phyloP scores from a whole-genome alignment of 2,113 vertebrate genomes.

The Catharus minimus region DNA sequence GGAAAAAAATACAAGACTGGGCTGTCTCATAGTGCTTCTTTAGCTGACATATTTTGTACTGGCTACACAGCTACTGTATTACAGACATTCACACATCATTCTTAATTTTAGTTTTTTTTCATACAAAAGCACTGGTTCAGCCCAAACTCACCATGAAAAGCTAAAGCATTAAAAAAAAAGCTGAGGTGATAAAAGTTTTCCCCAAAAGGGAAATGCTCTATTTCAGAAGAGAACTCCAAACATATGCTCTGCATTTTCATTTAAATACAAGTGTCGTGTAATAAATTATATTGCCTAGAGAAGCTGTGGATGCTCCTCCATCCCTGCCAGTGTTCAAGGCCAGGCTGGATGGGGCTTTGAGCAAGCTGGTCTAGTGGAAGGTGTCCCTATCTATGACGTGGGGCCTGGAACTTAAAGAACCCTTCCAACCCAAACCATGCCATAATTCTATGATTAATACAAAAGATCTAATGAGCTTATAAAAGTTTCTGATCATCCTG shows the following conservation, averaged over 20 bases:
- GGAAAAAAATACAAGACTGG: not conserved
- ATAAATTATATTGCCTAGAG: not conserved
- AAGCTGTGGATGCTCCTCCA: not conserved
- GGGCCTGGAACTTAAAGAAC: not conserved
- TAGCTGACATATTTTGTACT: not conserved
- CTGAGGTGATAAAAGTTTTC: not conserved
- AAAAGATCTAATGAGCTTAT: not conserved
- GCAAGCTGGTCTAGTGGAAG: not conserved
- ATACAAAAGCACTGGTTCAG: not conserved
- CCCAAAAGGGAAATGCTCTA: not conserved
- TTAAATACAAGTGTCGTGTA: not conserved
- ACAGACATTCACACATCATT: not conserved
- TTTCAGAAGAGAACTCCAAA: not conserved
- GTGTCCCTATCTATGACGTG: not conserved
- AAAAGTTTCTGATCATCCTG: not conserved
- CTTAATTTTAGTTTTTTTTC: not conserved
- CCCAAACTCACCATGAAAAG: not conserved
- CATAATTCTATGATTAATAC: not conserved
- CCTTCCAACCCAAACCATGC: not conserved
- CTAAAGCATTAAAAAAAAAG: not conserved
- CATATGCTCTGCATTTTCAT: not conserved
- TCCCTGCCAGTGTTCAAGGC: not conserved
- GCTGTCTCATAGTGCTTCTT: not conserved
- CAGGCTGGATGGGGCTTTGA: not conserved
- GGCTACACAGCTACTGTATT: not conserved